Evolutionary conservation across 2,888 invertebrate species (phyloP).

Genomic region (Eledone cirrhosa): DNA sequence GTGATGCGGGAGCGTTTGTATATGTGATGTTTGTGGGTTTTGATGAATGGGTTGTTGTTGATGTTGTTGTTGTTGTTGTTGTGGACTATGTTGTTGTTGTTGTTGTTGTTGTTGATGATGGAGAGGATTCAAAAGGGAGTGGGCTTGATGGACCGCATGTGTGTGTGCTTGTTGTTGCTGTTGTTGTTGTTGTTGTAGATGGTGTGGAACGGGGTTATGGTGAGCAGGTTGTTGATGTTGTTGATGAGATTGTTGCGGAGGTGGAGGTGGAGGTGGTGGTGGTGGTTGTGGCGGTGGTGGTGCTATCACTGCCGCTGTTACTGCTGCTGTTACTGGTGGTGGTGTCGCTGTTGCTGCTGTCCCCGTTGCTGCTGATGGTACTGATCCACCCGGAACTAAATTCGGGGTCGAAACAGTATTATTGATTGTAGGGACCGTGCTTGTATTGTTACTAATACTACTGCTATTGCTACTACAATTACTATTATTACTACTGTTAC

Average conservation of each 20-base stretch:
- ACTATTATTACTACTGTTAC: not conserved
- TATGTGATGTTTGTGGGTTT: not conserved
- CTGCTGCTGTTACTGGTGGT: not conserved
- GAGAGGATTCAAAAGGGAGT: not conserved
- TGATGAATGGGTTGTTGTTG: not conserved
- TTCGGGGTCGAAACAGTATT: not conserved
- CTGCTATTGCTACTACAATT: not conserved
- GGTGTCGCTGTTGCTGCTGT: not conserved
- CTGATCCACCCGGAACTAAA: not conserved
- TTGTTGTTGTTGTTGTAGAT: conserved; percentile 17
- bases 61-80: conserved; percentile 14
- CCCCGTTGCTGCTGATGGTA: not conserved
- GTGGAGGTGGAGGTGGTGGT: conserved; percentile 23
- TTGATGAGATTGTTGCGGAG: not conserved
- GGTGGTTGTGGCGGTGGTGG: not conserved
- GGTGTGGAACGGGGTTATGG: not conserved
- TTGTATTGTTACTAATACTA: not conserved
- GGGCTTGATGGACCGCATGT: not conserved
- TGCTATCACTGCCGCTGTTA: not conserved
- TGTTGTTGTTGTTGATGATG: conserved; percentile 20
- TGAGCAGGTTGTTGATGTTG: not conserved
- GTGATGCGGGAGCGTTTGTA: conserved; percentile 15
- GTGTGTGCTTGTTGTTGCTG: conserved; percentile 1
- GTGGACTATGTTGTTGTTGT: not conserved
- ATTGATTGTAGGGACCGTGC: conserved; percentile 5